phyloP scores from a whole-genome alignment of 2,888 invertebrate species.

The Heliconius erato region DNA sequence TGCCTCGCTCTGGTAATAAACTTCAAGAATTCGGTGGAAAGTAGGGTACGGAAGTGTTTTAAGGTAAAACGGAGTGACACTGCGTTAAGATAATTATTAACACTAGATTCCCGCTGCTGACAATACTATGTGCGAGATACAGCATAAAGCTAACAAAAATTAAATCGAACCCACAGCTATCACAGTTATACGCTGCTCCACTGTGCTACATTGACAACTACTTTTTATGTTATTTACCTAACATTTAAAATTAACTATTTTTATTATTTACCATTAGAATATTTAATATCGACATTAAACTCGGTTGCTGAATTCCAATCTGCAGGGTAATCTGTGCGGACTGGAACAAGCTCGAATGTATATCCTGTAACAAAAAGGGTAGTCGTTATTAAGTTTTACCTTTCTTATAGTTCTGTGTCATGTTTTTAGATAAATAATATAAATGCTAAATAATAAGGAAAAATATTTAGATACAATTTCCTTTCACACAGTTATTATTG shows the following conservation, averaged over 20 bases:
- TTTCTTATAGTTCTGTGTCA: background rate
- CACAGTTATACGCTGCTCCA: too few species aligned
- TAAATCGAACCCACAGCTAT: background rate
- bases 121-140: background rate
- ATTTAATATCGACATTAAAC: conserved; percentile 60
- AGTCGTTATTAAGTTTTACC: background rate
- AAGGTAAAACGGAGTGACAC: too few species aligned
- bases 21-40: too few species aligned
- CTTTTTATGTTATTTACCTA: background rate
- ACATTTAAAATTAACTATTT: background rate
- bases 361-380: conserved; percentile 65
- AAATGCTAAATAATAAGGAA: too few species aligned
- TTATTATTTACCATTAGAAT: conserved; percentile 60
- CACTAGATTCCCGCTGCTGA: background rate
- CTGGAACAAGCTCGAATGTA: conserved; percentile 68
- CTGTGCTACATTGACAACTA: too few species aligned
- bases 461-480: background rate
- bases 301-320: conserved; percentile 69
- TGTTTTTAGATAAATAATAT: background rate
- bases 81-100: too few species aligned
- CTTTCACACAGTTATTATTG: background rate
- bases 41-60: background rate
- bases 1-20: too few species aligned
- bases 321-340: conserved; percentile 61
- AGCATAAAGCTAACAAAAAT: background rate